phyloP scores from a whole-genome alignment of 1,140 invertebrate species.

The Venturia canescens region DNA sequence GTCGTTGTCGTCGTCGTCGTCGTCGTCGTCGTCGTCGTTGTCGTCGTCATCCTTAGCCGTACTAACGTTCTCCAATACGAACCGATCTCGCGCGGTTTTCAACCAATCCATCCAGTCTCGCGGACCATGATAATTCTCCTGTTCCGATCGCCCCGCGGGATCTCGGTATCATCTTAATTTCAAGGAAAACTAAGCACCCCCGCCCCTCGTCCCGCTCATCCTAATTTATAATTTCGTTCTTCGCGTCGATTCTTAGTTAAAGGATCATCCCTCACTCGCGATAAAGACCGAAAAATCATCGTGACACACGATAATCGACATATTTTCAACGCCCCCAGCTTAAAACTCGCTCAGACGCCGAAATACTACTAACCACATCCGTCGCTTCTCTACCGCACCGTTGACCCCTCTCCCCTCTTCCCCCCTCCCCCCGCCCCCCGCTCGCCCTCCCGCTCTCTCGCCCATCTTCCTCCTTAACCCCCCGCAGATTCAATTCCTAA shows the following conservation, averaged over 20 bases:
- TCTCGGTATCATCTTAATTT: too few species aligned
- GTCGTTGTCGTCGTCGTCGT: constrained; percentile 38
- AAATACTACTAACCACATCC: constrained; percentile 8
- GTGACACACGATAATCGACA: too few species aligned
- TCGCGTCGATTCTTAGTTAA: too few species aligned
- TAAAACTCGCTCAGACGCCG: not conserved
- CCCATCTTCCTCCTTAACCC: constrained; percentile 1
- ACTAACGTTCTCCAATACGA: not conserved
- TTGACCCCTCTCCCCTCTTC: too few species aligned
- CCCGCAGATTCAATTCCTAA: constrained; percentile 56
- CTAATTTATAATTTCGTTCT: too few species aligned
- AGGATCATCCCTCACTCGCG: too few species aligned
- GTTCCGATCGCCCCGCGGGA: too few species aligned
- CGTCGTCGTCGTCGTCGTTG: constrained; percentile 21
- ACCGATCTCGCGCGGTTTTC: not conserved
- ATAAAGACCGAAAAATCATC: too few species aligned
- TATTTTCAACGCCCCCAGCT: too few species aligned
- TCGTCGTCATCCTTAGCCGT: not conserved
- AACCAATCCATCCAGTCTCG: constrained; percentile 37
- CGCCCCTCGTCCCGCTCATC: too few species aligned
- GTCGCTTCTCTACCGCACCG: not conserved
- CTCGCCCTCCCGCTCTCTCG: not conserved
- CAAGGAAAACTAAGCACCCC: too few species aligned
- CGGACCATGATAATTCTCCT: constrained; percentile 60
- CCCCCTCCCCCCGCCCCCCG: too few species aligned